Evolutionary conservation across 2,113 vertebrate genomes (phyloP), one percentile per base, ranked within the genome.

Genomic region (Pteropus alecto): DNA sequence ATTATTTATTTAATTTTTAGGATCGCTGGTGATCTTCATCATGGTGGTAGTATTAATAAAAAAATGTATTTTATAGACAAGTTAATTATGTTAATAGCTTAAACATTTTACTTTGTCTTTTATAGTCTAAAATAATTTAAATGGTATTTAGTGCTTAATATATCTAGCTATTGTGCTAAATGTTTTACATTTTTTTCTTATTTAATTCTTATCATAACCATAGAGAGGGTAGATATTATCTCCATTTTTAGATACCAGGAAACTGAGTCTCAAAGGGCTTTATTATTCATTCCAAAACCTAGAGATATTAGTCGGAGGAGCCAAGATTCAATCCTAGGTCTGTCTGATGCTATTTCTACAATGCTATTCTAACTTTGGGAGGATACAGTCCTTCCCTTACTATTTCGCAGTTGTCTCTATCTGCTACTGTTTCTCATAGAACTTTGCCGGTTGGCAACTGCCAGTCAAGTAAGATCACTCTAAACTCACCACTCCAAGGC

Each of bases 1-100:
- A 79, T 85, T 68, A 81, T 74, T 96, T 54, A 18, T 88, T 96
- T 92, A 77, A 67, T 76, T 96, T 78, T 96, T 94, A 70, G 43
- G 14, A 14, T 97, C 14, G 48, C 60, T 87, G 28, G 22, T 87
- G 35, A 51, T 51, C 48, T 51, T 51, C 14, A 51, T 51, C 48
- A 51, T 16, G 14, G 48, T 15, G 3, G 3, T 48, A 94, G 30
- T 86, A 88, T 58, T 56, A 1, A 76, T 77, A 38, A 51, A 51
- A 96, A 90, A 65, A 81, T 6, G 48, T 26, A 77, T 67, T 93
- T 14, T 87, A 21, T n/a, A 46, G 51, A 89, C 14, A 81, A n/a
- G 2, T 21, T 81, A 78, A 79, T 79, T n/a, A 41, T 60, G 56
- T 41, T 41, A 81, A 81, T 30, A 60, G 24, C 35, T 41, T 43